A percentile compares a stretch with the other conserved stretches of the same genome.
Evolutionary conservation across 2,797 vertebrate species (phyloP).

Genomic region (Pantherophis vulpinus): DNA sequence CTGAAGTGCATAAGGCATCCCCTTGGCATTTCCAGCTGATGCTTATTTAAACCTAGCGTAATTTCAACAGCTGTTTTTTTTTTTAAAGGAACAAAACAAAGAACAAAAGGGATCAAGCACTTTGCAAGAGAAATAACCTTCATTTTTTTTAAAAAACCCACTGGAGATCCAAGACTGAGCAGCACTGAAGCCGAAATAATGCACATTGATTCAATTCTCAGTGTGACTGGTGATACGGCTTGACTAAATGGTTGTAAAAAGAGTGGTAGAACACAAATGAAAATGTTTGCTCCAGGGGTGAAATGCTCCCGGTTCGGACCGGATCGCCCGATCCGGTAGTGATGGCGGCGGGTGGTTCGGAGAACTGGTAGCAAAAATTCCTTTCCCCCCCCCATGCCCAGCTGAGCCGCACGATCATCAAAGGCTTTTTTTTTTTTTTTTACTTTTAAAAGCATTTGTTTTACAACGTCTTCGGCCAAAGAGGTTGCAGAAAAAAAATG

Average conservation of each 20-base stretch:
- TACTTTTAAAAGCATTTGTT: too few relatives aligned
- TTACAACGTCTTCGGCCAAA: too few relatives aligned
- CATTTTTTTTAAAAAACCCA: constrained; percentile 5
- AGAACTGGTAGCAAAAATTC: too few relatives aligned
- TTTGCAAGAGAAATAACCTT: constrained; percentile 59
- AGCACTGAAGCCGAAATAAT: constrained; percentile 49
- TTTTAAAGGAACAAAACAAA: background rate
- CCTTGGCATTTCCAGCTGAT: constrained; percentile 54
- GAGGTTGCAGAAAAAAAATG: too few relatives aligned
- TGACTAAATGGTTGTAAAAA: background rate
- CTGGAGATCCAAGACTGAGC: constrained; percentile 58
- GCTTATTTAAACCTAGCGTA: constrained; percentile 67
- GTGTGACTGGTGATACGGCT: constrained; percentile 22
- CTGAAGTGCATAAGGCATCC: constrained; percentile 27
- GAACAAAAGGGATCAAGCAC: constrained; percentile 41
- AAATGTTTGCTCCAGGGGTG: background rate
- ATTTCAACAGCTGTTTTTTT: constrained; percentile 64
- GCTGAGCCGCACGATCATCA: too few relatives aligned
- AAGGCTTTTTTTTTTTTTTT: too few relatives aligned
- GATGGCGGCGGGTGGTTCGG: too few relatives aligned
- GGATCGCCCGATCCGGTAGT: too few relatives aligned
- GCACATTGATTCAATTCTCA: constrained; percentile 22
- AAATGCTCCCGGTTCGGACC: too few relatives aligned
- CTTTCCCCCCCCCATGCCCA: too few relatives aligned
- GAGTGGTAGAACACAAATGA: background rate